These are phyloP conservation scores for Alosa alosa DNA, from an alignment of 2,113 vertebrate genomes.

Conservation along the genomic window DNA sequence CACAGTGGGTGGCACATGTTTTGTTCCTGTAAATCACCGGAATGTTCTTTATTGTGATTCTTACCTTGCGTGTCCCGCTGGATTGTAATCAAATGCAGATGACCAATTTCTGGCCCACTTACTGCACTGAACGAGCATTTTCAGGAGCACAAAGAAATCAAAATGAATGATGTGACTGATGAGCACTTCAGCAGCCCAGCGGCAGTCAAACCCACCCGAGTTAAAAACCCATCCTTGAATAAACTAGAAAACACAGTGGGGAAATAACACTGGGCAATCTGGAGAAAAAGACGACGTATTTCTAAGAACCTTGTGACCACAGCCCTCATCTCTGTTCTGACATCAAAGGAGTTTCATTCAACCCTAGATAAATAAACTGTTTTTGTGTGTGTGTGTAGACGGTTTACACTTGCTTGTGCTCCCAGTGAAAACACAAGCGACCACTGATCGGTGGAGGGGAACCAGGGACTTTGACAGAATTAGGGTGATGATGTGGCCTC, in stretches of 20 bases:
- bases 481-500: constrained; percentile 7
- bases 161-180: neutral
- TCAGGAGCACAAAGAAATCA: neutral
- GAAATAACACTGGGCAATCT: neutral
- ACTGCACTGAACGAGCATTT: neutral
- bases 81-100: neutral
- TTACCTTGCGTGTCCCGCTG: neutral
- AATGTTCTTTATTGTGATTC: constrained; percentile 7
- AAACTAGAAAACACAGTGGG: neutral
- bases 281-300: neutral
- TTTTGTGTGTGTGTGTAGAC: neutral
- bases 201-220: neutral
- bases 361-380: neutral
- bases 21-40: constrained; percentile 4
- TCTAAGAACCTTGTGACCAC: neutral
- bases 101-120: constrained; percentile 18
- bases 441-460: neutral
- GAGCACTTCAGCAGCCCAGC: neutral
- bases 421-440: neutral
- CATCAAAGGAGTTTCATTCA: neutral
- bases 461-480: neutral
- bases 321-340: neutral
- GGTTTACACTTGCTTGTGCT: neutral
- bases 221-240: neutral
- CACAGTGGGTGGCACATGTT: neutral